Evolutionary conservation across 2,888 invertebrate species (phyloP), one percentile per base, ranked within the genome.

Genomic region (Orchesella flavescens): DNA sequence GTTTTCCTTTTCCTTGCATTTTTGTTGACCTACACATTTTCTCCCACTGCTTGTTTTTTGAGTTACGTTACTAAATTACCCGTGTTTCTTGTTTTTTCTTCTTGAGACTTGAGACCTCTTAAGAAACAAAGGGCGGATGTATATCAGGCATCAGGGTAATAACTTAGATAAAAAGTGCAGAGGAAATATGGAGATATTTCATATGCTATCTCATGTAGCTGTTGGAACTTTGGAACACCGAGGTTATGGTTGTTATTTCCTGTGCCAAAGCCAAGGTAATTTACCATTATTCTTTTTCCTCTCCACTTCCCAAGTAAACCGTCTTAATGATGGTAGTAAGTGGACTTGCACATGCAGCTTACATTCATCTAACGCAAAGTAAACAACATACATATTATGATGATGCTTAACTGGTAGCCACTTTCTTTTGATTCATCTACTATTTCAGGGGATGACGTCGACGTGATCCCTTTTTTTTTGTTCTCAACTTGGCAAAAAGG

Each of bases 241-340:
- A 69, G 61, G 69, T 69, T 69, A 69, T 69, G 69, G 69, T 44
- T 69, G 69, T 21, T 12, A 69, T 69, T 69, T 69, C 69, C 69
- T 49, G 23, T 44, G 69, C 69, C 49, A 69, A 69, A 53, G 69
- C 69, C 49, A 69, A 69, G 69, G 69, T 69, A 69, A 69, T 69
- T 69, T 69, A 69, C 69, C 69, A 69, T n/a, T n/a, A n/a, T 49
- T 53, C 21, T 49, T 24, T 24, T 61, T 19, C 21, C 21, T 17
- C 21, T 57, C 57, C 17, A 17, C 57, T 57, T 57, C 19, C 57
- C 49, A 49, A 15, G 5, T 49, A 49, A 49, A 49, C 49, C 12
- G n/a, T n/a, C 49, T 12, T 49, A 15, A 49, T 10, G 49, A 12
- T 49, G 49, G 49, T 49, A 15, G 49, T 49, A 49, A 49, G n/a